Percentiles rank a stretch among this genome's conserved stretches.
Evolutionary conservation across 2,888 invertebrate genomes (phyloP).

Genomic region (Rhagium mordax): DNA sequence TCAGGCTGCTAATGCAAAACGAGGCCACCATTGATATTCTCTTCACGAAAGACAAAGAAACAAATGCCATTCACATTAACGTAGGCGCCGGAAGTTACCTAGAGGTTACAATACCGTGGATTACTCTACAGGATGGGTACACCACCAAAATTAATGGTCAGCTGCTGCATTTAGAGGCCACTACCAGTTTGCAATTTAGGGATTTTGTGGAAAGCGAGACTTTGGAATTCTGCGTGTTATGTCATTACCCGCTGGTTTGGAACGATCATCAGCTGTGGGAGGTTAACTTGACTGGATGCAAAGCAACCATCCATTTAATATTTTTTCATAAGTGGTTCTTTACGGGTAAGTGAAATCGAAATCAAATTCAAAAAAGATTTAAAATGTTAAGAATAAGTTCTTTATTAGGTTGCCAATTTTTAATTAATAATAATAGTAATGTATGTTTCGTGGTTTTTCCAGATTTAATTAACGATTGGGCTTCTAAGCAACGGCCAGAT

Average conservation of each 20-base stretch:
- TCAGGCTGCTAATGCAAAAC: slow-evolving; percentile 90
- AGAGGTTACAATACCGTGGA: slow-evolving; percentile 94
- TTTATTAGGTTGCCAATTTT: too few relatives aligned
- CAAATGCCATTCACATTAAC: slow-evolving; percentile 97
- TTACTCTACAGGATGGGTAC: slow-evolving; percentile 84
- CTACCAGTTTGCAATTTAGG: slow-evolving; percentile 93
- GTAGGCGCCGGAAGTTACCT: slow-evolving; percentile 96
- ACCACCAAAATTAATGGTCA: slow-evolving; percentile 94
- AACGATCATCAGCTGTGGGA: slow-evolving; percentile 98
- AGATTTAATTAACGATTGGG: slow-evolving; percentile 98
- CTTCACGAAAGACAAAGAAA: slow-evolving; percentile 95
- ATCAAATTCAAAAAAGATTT: too few relatives aligned
- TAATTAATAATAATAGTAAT: too few relatives aligned
- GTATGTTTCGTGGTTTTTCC: too few relatives aligned
- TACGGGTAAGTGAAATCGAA: slow-evolving; percentile 78
- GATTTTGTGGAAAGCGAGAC: slow-evolving; percentile 96
- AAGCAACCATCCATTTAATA: slow-evolving; percentile 92
- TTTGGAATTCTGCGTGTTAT: slow-evolving; percentile 89
- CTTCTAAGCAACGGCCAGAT: slow-evolving; percentile 93
- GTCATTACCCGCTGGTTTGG: slow-evolving; percentile 94
- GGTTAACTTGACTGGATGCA: slow-evolving; percentile 92
- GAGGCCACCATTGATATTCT: slow-evolving; percentile 97
- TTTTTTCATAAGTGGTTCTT: slow-evolving; percentile 98
- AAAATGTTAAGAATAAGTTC: too few relatives aligned
- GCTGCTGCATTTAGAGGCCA: slow-evolving; percentile 93